phyloP scores from a whole-genome alignment of 2,797 vertebrate genomes.

The Pygocentrus nattereri region DNA sequence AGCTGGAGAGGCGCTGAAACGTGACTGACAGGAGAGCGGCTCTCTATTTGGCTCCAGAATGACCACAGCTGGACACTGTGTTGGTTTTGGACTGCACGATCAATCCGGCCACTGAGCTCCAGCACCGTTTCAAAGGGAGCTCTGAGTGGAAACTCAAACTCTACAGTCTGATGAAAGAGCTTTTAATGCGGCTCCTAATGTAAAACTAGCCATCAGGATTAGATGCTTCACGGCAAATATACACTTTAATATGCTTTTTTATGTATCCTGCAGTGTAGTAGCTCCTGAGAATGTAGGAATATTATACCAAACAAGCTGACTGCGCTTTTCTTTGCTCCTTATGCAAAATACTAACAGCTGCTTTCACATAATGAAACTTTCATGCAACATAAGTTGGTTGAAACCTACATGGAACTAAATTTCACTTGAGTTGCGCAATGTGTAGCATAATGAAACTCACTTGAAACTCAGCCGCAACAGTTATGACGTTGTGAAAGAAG shows the following conservation, averaged over 20 bases:
- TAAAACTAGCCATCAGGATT: slow-evolving; percentile 33
- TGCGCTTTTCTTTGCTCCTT: too few species aligned
- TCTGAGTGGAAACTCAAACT: slow-evolving; percentile 42
- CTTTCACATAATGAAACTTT: too few species aligned
- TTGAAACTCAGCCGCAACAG: too few species aligned
- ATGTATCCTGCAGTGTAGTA: background rate
- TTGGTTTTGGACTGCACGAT: slow-evolving; percentile 48
- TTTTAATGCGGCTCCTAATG: background rate
- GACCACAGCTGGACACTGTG: slow-evolving; percentile 36
- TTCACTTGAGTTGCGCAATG: too few species aligned
- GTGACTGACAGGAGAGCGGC: slow-evolving; percentile 25
- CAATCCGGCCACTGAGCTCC: slow-evolving; percentile 42
- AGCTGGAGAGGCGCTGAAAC: slow-evolving; percentile 11
- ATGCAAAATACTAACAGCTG: background rate
- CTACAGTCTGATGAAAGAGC: slow-evolving; percentile 24
- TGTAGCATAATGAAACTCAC: too few species aligned
- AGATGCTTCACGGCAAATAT: slow-evolving; percentile 14
- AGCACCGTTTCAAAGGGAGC: slow-evolving; percentile 27
- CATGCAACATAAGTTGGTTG: too few species aligned
- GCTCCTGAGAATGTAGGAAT: background rate
- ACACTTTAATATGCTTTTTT: slow-evolving; percentile 6
- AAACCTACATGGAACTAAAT: too few species aligned
- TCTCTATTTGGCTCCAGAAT: slow-evolving; percentile 31
- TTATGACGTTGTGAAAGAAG: too few species aligned
- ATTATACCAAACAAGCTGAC: background rate